Evolutionary conservation across 2,888 invertebrate species (phyloP), one percentile per base, ranked within the genome.

Genomic region (Brachycybe producta): DNA sequence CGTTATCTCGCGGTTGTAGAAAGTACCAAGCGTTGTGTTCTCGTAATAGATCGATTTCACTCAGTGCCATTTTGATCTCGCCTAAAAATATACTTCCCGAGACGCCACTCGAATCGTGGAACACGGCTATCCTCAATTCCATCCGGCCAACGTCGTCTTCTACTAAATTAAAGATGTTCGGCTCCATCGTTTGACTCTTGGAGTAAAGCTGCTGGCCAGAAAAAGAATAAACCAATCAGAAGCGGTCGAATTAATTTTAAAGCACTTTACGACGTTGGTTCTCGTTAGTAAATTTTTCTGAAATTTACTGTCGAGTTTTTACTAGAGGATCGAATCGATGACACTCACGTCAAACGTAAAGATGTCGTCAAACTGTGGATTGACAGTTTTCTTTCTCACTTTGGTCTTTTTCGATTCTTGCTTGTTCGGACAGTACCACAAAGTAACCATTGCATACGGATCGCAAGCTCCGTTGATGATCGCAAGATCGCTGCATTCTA

Each of bases 391-490:
- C 73, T 87, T 90, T 66, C 79, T 80, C 55, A 83, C 80, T 69
- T 84, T 85, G 30, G 90, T 88, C 64, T 84, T 77, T 66, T 81
- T 80, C 58, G 79, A 75, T 60, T 83, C 77, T 69, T 79, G 76
- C 65, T 84, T 80, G 54, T 81, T 82, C 69, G 82, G 79, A 68
- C 84, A 84, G 54, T 78, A 73, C 52, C 85, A 80, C 23, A 64
- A 23, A 45, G 82, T 80, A 62, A 86, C 80, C 59, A 81, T 75
- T 57, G 85, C 86, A 69, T 82, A 90, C 13, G 91, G 88, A 71
- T 91, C 90, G 72, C 90, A 91, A 61, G 83, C 80, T 60, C 88
- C 86, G 69, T 85, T 86, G 66, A 84, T 85, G 58, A 87, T 79
- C 55, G 87, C 83, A 65, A 91, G 74, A 68, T 90, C 88, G 57